These are phyloP conservation scores for Branchinecta lindahli DNA, from an alignment of 1,140 invertebrate genomes.

Conservation along the genomic window DNA sequence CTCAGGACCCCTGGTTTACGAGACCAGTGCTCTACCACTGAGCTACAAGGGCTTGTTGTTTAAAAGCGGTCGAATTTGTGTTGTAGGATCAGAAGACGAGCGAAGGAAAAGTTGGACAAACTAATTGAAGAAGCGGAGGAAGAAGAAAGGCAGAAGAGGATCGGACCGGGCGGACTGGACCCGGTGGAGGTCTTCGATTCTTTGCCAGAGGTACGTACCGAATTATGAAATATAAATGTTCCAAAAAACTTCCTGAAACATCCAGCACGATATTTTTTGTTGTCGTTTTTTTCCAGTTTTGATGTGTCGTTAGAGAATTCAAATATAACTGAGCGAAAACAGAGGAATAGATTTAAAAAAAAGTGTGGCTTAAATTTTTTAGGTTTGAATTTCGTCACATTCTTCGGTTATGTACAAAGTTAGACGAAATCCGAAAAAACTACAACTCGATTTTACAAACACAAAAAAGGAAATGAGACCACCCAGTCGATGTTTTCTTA, in stretches of 20 bases:
- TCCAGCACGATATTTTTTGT: no score
- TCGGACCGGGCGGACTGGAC: slow-evolving; percentile 93
- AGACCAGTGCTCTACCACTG: slow-evolving; percentile 20
- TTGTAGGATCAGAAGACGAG: slow-evolving; percentile 60
- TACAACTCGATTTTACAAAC: no score
- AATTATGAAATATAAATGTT: neutral
- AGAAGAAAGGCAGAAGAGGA: slow-evolving; percentile 66
- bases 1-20: slow-evolving; percentile 21
- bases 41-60: slow-evolving; percentile 14
- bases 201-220: slow-evolving; percentile 59
- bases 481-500: no score
- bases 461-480: no score
- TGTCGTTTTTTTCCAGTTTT: no score
- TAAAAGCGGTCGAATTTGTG: neutral
- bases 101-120: slow-evolving; percentile 72
- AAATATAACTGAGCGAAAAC: no score
- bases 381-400: no score
- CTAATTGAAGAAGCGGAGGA: slow-evolving; percentile 56
- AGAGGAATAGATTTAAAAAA: no score
- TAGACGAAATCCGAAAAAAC: no score
- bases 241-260: neutral
- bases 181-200: slow-evolving; percentile 91
- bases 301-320: no score
- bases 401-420: no score
- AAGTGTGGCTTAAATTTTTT: no score